phyloP scores from a whole-genome alignment of 2,888 invertebrate genomes.

The Dysmachus trigonus region DNA sequence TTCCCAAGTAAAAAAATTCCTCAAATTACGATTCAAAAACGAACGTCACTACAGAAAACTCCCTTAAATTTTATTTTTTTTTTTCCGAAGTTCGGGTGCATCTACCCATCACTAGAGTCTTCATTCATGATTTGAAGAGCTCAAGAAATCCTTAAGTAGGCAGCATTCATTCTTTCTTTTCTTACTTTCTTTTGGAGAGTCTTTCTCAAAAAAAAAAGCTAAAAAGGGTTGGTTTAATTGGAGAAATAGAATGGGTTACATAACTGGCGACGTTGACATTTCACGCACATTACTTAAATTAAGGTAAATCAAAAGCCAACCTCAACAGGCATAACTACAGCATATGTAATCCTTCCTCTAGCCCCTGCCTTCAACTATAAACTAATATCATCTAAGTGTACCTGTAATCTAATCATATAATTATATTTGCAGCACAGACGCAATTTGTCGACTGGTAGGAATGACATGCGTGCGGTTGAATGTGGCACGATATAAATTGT shows the following conservation, averaged over 20 bases:
- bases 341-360: background rate
- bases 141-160: no score
- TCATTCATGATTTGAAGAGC: no score
- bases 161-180: no score
- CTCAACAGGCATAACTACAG: background rate
- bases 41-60: no score
- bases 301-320: constrained; percentile 2
- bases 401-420: constrained; percentile 38
- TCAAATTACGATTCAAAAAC: no score
- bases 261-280: background rate
- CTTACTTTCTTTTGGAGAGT: no score
- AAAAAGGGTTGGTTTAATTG: no score
- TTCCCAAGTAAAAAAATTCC: no score
- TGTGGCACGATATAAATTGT: background rate
- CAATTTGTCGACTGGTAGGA: constrained; percentile 25
- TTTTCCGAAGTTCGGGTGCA: no score
- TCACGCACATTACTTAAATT: background rate
- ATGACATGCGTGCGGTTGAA: constrained; percentile 13
- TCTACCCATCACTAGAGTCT: no score
- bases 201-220: no score
- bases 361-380: background rate
- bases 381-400: constrained; percentile 20
- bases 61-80: no score
- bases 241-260: background rate
- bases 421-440: constrained; percentile 14